Conservation (phyloP, 2,888 invertebrate genomes). For the Selenia dentaria region DNA sequence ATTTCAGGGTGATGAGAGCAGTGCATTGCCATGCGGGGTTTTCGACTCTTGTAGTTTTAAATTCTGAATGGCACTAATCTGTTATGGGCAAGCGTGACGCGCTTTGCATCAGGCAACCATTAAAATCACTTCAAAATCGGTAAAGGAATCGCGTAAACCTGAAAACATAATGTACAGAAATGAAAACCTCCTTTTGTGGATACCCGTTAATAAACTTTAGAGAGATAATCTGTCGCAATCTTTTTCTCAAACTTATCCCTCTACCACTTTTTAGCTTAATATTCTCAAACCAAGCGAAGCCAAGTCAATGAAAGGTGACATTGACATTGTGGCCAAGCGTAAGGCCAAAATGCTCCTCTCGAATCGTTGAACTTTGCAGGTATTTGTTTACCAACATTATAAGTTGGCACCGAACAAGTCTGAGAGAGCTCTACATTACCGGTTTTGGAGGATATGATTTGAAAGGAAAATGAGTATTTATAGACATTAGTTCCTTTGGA, state of each 20-base stretch:
- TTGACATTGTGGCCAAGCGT: conserved; percentile 64
- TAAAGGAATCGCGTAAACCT: too few relatives aligned
- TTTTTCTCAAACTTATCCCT: conserved; percentile 10
- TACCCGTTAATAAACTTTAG: too few relatives aligned
- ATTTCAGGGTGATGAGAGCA: too few relatives aligned
- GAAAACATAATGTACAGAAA: too few relatives aligned
- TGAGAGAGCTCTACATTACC: conserved; percentile 5
- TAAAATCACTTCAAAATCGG: too few relatives aligned
- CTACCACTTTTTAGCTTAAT: conserved; percentile 4
- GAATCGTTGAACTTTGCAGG: conserved; percentile 62
- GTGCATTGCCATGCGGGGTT: too few relatives aligned
- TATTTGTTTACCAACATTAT: conserved; percentile 50
- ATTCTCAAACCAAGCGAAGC: conserved; percentile 8
- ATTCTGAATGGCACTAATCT: too few relatives aligned
- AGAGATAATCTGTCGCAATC: too few relatives aligned
- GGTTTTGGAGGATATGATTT: conserved; percentile 2
- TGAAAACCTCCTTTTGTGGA: too few relatives aligned
- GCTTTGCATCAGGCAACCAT: too few relatives aligned
- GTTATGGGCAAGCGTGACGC: too few relatives aligned
- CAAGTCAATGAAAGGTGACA: conserved; percentile 66
- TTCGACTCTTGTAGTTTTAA: too few relatives aligned
- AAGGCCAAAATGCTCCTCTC: conserved; percentile 37
- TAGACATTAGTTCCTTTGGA: background rate
- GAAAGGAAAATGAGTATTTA: background rate
- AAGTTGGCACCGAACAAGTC: conserved; percentile 28